Conservation (phyloP, 2,888 invertebrate genomes). For the Erebia ligea region DNA sequence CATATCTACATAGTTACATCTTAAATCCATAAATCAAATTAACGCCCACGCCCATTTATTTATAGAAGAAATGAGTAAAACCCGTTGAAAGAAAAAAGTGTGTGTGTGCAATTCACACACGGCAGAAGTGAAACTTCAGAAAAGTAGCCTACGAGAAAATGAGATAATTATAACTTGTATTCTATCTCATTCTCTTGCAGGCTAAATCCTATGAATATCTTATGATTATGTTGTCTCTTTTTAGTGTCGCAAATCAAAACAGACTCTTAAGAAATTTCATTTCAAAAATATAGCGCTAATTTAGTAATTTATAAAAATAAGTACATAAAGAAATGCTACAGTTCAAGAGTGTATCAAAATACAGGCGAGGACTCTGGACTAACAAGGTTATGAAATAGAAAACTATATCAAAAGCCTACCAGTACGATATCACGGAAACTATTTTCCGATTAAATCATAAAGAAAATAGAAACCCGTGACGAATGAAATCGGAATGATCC, state of each 20-base stretch:
- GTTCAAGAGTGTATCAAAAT: neutral
- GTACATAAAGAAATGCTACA: neutral
- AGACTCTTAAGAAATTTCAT: too few relatives aligned
- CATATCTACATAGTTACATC: too few relatives aligned
- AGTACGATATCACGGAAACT: constrained; percentile 2
- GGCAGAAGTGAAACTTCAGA: too few relatives aligned
- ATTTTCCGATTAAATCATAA: constrained; percentile 23
- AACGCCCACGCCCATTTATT: neutral
- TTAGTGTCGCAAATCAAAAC: too few relatives aligned
- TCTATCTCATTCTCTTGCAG: too few relatives aligned
- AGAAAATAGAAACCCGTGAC: constrained; percentile 37
- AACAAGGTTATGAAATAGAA: neutral
- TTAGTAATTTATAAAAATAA: too few relatives aligned
- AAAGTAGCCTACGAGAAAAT: too few relatives aligned
- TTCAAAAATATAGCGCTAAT: too few relatives aligned
- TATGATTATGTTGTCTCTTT: too few relatives aligned
- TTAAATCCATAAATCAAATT: neutral
- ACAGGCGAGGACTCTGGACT: neutral
- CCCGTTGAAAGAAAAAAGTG: neutral
- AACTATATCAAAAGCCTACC: neutral
- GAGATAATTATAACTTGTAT: too few relatives aligned
- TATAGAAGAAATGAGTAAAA: neutral
- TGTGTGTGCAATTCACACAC: too few relatives aligned
- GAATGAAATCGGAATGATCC: constrained; percentile 41
- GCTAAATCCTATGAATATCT: too few relatives aligned